These are phyloP conservation scores for Thalpophila matura DNA, from an alignment of 2,888 invertebrate genomes.

Conservation along the genomic window DNA sequence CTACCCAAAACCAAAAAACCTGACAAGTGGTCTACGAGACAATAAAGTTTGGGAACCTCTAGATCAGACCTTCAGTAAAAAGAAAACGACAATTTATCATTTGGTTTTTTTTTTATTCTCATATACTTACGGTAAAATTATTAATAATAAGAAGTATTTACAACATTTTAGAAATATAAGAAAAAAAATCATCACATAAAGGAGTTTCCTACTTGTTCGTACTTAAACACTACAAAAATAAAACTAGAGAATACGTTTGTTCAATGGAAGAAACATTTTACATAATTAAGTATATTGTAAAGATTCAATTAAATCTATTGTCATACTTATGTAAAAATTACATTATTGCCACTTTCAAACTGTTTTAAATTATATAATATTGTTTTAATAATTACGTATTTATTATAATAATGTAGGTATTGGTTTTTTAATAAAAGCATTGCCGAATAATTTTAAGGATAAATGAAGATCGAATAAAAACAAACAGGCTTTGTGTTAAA, in stretches of 20 bases:
- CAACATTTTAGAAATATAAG: conserved; percentile 71
- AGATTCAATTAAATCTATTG: conserved; percentile 41
- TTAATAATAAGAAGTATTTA: conserved; percentile 71
- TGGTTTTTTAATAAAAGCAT: too few relatives aligned
- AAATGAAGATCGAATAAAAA: too few relatives aligned
- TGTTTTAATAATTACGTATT: conserved; percentile 32
- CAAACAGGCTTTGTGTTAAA: neutral
- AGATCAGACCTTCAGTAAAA: too few relatives aligned
- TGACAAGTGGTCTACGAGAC: too few relatives aligned
- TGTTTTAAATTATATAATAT: conserved; percentile 26
- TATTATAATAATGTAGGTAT: neutral
- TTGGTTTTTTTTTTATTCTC: conserved; percentile 68
- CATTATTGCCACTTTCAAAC: conserved; percentile 56
- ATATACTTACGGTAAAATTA: conserved; percentile 73
- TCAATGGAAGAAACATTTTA: conserved; percentile 28
- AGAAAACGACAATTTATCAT: conserved; percentile 25
- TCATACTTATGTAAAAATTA: conserved; percentile 44
- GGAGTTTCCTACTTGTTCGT: conserved; percentile 68
- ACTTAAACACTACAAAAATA: conserved; percentile 61
- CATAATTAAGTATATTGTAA: conserved; percentile 6
- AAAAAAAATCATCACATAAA: conserved; percentile 77
- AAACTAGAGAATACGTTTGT: conserved; percentile 41
- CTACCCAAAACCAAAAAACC: too few relatives aligned
- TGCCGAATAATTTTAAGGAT: too few relatives aligned
- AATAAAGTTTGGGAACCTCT: too few relatives aligned